Base-by-base conservation (phyloP, 2,888 invertebrate genomes). In the Cheilosia vulpina region DNA sequence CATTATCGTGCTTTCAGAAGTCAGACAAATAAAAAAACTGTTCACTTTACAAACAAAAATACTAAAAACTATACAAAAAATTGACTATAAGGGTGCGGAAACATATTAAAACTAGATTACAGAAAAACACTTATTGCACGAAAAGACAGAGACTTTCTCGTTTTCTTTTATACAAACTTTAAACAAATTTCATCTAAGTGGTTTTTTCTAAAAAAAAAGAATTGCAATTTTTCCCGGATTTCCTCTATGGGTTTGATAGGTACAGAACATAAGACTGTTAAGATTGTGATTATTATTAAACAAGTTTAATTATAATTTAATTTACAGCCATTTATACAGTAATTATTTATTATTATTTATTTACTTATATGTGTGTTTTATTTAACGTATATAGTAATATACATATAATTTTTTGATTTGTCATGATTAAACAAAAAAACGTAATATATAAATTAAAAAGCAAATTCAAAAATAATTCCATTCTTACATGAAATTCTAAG, bases 221-320 rank as follows among this genome's bases (percentile, higher is more conserved):
- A 87, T 87, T 87, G 87, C 87, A 87, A 87, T 83, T 84, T 87
- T 87, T 87, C 87, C 87, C 87, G 87, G 87, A 87, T 82, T 87
- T 87, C 77, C 79, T 77, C 87, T 87, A 87, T 87, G 73, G 47
- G 31, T 63, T 77, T 38, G 66, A 84, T 85, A 85, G 81, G 76
- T 85, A 85, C 85, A 87, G 84, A 81, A 62, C 75, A 75, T 71
- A 77, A 60, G 55, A 55, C 50, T 58, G 24, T 55, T 66, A 62
- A 52, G 13, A 58, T 21, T 52, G 57, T 38, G 34, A 52, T 71
- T 57, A 53, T 7, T n/a, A 38, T 24, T 68, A 15, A 58, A 13
- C 4, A 5, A 45, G 24, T 45, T 55, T 58, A 50, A 11, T 50
- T 47, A 57, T 76, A 58, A 24, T 62, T 66, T 66, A 85, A 85